Evolutionary conservation across 2,888 invertebrate genomes (phyloP), one percentile per base, ranked within the genome.

Genomic region (Tortrix viridana): DNA sequence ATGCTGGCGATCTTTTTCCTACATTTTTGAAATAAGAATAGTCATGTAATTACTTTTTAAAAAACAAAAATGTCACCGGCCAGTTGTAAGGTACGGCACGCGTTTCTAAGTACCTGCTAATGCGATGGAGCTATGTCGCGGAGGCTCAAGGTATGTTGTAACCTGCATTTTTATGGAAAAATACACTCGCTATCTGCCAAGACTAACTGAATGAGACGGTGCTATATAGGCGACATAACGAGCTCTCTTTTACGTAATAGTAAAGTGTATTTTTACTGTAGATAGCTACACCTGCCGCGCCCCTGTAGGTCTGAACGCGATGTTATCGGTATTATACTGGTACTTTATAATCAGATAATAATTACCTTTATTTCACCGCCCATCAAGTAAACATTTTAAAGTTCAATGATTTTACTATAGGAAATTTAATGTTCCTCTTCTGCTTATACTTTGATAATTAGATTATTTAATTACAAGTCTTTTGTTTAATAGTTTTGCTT

Each of bases 101-200:
- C 70, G 78, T 82, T 82, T 61, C 82, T 74, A 70, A 77, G 80
- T 79, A 85, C 69, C 50, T 69, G 76, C 71, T 76, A 81, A 81
- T 79, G 71, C 76, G 67, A 74, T 73, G 76, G 70, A 81, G 74
- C 69, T 80, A 85, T 83, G 81, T 68, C 59, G 66, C 38, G 56
- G 70, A 81, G 80, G 77, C 72, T 80, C 74, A 70, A 83, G 85
- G 77, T 79, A 85, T 82, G 82, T 70, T 82, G 84, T 85, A 77
- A 54, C 58, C 68, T 68, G 73, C 77, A 74, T 79, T 74, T 74
- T 75, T 78, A 77, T 73, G 73, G 70, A 74, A 71, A 73, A 62
- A 62, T 61, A 61, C 59, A 58, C 63, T 60, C 49, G 49, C 49
- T 48, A 41, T 54, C 22, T 32, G 32, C n/a, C 52, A 48, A 18